Evolutionary conservation across 2,113 vertebrate species (phyloP), one percentile per base, ranked within the genome.

Genomic region (Cranoglanis bouderius): DNA sequence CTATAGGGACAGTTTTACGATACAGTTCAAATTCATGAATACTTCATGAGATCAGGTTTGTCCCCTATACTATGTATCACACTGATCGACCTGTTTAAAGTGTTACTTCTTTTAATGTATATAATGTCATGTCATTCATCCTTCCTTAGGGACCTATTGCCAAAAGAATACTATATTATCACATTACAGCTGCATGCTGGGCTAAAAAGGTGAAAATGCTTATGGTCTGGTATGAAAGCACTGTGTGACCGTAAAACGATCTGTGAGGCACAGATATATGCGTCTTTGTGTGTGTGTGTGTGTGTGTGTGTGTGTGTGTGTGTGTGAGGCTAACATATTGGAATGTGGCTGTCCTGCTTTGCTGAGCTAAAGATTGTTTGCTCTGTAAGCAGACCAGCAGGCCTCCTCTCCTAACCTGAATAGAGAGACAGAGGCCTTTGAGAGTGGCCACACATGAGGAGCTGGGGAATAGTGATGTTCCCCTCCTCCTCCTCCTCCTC

Each of bases 291-390:
- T 85, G 85, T 70, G 87, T 75, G 86, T 85, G 70, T 57, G 84
- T 70, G 90, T n/a, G n/a, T n/a, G n/a, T 86, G 78, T 53, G 85
- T 63, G 90, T 51, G 16, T 75, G 67, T 85, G 86, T 75, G 86
- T 85, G 70, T 57, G 84, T 70, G 90, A 89, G 84, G 21, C 21
- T 87, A 87, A 87, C 90, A 88, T 91, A 93, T 92, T 93, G 92
- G 92, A 93, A 94, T 95, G 94, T 91, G 86, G 53, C 89, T 87
- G 92, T 91, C 87, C 82, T 93, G 90, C 85, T 92, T 92, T 61
- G 90, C 93, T 90, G 87, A 90, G 90, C 90, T 92, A 59, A 40
- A 81, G 90, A 81, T 72, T 93, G 93, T 95, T 95, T 95, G 91
- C 90, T 91, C 89, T 89, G 92, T 91, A 91, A 92, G 89, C 92